A percentile compares a stretch with the other conserved stretches of the same genome.
Evolutionary conservation across 2,113 vertebrate genomes (phyloP).

Genomic region (Gadus macrocephalus): DNA sequence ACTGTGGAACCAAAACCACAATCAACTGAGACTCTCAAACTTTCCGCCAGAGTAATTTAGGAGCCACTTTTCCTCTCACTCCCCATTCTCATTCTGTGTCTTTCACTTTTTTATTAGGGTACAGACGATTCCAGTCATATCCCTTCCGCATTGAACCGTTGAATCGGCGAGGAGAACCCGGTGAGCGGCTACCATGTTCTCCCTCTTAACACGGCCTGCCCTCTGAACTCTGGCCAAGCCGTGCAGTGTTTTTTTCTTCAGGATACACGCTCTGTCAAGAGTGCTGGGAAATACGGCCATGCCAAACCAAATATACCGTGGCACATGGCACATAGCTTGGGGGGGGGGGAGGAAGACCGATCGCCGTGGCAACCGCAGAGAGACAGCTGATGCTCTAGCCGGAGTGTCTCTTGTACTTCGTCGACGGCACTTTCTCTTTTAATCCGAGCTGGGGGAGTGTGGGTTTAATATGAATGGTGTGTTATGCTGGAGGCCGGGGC

Average conservation of each 20-base stretch:
- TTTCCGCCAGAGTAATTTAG: conserved; percentile 20
- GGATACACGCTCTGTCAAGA: conserved; percentile 9
- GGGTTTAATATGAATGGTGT: conserved; percentile 40
- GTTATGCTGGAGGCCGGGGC: conserved; percentile 28
- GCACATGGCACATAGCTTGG: conserved; percentile 12
- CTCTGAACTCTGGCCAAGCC: conserved; percentile 12
- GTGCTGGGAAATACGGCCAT: conserved; percentile 19
- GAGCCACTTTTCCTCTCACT: background rate
- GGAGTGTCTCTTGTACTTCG: background rate
- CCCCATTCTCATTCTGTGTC: background rate
- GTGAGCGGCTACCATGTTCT: conserved; percentile 7
- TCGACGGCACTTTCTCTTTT: conserved; percentile 40
- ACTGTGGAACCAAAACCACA: conserved; percentile 33
- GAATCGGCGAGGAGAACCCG: conserved; percentile 12
- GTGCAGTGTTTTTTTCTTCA: conserved; percentile 32
- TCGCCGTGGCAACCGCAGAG: conserved; percentile 7
- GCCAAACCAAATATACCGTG: conserved; percentile 44
- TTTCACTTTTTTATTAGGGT: conserved; percentile 4
- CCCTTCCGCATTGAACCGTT: conserved; percentile 15
- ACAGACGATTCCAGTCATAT: conserved; percentile 12
- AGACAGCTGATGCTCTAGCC: conserved; percentile 29
- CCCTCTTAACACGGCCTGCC: conserved; percentile 32
- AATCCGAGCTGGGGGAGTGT: conserved; percentile 25
- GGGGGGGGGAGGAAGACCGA: background rate
- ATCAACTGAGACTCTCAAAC: conserved; percentile 20